Conservation (phyloP, 2,888 invertebrate genomes). For the Ctena decussata region DNA sequence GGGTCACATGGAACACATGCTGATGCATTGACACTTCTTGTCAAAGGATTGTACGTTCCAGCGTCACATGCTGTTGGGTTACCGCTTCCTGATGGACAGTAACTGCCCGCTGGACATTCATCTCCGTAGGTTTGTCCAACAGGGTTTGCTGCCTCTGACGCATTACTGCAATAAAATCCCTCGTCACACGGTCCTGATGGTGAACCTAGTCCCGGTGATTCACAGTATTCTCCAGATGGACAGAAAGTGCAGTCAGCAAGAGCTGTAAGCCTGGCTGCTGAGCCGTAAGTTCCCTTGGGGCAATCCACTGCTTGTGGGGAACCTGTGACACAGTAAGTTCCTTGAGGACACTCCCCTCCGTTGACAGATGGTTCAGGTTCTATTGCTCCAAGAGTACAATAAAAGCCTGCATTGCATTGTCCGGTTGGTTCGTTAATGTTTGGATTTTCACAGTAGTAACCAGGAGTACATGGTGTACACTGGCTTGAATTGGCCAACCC, state of each 20-base stretch:
- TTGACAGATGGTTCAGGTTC: slow-evolving; percentile 73
- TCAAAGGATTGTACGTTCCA: slow-evolving; percentile 83
- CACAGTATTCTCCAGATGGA: slow-evolving; percentile 84
- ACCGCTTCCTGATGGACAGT: slow-evolving; percentile 81
- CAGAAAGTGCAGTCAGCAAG: slow-evolving; percentile 82
- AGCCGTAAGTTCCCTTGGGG: slow-evolving; percentile 85
- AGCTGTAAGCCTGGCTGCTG: slow-evolving; percentile 76
- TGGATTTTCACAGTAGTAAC: slow-evolving; percentile 83
- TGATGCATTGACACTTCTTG: slow-evolving; percentile 69
- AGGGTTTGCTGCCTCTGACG: slow-evolving; percentile 82
- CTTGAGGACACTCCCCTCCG: slow-evolving; percentile 83
- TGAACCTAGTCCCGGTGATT: slow-evolving; percentile 75
- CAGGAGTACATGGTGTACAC: slow-evolving; percentile 82
- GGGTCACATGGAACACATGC: slow-evolving; percentile 83
- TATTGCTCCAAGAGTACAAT: slow-evolving; percentile 79
- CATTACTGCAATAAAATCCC: slow-evolving; percentile 84
- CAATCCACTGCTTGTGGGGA: slow-evolving; percentile 76
- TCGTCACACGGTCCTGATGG: slow-evolving; percentile 82
- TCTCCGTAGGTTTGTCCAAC: slow-evolving; percentile 82
- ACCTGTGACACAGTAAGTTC: slow-evolving; percentile 82
- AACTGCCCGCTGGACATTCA: slow-evolving; percentile 83
- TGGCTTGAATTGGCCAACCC: slow-evolving; percentile 77
- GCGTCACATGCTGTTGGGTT: slow-evolving; percentile 81
- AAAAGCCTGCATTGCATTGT: slow-evolving; percentile 81
- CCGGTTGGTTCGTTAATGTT: slow-evolving; percentile 83